Base-by-base conservation (phyloP, 2,888 invertebrate species). In the Zaprionus bogoriensis region DNA sequence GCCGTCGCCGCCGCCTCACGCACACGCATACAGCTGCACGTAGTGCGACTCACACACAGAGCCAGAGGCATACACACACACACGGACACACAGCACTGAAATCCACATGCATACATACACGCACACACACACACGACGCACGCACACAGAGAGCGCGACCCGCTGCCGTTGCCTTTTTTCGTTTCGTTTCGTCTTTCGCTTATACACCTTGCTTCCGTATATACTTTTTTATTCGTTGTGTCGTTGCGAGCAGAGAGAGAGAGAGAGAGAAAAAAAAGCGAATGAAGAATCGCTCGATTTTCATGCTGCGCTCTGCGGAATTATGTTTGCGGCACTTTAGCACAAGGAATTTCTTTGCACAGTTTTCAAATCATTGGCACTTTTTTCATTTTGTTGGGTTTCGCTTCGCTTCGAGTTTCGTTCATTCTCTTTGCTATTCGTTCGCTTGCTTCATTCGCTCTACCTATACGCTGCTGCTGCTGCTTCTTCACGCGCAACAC, bases 151-250 rank as follows among this genome's bases (percentile, higher is more conserved):
- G 66, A 69, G 66, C 66, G 64, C 67, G 73, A 75, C 73, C 77
- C 74, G 74, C 63, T 71, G 71, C 63, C 63, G 55, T 52, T 73
- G 68, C 70, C 55, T 73, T 75, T 67, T 73, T 77, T 77, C 60
- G 47, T 67, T 74, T 74, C 58, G 69, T 67, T 74, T 74, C 73
- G 75, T 78, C 75, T 70, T 80, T 76, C 57, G 76, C 77, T n/a
- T 79, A 67, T 71, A 76, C 78, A 80, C 79, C 79, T 80, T 81
- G 81, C 82, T 80, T 80, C 79, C 79, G 82, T 70, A 79, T 81
- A 79, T 79, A 81, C 81, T 77, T 79, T 79, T 74, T 76, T 69
- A 62, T 62, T 62, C 62, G 71, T 70, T 69, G 57, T 52, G 39
- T 59, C 50, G 59, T 66, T 64, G 60, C 28, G n/a, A n/a, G n/a